Percentiles rank a stretch among this genome's conserved stretches.
Conservation (phyloP, 2,797 vertebrate genomes). For the Sebastes nivosus region DNA sequence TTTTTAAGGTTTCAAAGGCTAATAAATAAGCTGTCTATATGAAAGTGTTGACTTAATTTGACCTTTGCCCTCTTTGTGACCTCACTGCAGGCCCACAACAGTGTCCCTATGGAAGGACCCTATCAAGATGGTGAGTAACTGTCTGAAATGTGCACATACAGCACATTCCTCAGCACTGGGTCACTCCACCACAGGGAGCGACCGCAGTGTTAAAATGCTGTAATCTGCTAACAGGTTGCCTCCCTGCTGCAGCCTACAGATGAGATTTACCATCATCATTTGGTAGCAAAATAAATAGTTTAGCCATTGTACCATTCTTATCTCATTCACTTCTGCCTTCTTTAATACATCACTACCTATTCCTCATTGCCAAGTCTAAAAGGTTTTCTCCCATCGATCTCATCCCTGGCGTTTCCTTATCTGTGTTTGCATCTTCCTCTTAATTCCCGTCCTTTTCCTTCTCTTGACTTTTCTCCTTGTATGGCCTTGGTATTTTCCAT, state of each 20-base stretch:
- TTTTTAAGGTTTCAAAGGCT: not conserved
- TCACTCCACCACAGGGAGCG: constrained; percentile 31
- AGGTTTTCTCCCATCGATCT: not conserved
- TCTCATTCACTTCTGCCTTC: not conserved
- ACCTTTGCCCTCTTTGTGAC: constrained; percentile 36
- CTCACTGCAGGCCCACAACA: constrained; percentile 78
- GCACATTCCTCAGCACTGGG: constrained; percentile 56
- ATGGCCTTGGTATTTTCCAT: constrained; percentile 50
- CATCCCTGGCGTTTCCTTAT: constrained; percentile 7
- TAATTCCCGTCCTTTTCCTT: constrained; percentile 31
- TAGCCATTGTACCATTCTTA: not conserved
- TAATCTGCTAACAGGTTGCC: constrained; percentile 10
- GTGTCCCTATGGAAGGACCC: constrained; percentile 59
- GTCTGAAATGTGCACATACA: constrained; percentile 57
- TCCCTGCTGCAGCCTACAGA: constrained; percentile 3
- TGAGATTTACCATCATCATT: not conserved
- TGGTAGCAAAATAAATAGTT: not conserved
- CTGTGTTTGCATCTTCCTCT: constrained; percentile 33
- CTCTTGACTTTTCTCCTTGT: constrained; percentile 48
- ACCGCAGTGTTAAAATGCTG: constrained; percentile 1
- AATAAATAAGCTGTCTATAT: not conserved
- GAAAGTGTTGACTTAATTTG: constrained; percentile 14
- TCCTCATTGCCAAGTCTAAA: not conserved
- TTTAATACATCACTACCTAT: not conserved
- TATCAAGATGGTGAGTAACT: constrained; percentile 78